These are phyloP conservation scores for Phyllotreta cruciferae DNA, from an alignment of 2,888 invertebrate species.

Conservation along the genomic window DNA sequence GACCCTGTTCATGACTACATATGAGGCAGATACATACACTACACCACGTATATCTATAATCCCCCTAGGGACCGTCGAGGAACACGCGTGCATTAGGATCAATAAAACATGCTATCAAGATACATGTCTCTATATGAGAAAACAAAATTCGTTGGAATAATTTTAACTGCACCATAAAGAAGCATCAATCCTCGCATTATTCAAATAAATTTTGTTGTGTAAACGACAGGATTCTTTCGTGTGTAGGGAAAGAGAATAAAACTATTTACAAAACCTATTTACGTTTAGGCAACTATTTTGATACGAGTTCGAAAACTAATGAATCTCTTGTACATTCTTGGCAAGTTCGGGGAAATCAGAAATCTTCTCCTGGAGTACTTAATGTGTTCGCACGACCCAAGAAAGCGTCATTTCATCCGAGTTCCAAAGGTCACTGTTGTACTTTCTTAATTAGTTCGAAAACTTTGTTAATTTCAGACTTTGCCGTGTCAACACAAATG, in stretches of 20 bases:
- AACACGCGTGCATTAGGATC: conserved; percentile 41
- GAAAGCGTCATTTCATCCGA: conserved; percentile 25
- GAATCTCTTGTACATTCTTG: conserved; percentile 7
- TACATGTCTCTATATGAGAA: too few relatives aligned
- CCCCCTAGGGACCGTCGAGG: conserved; percentile 46
- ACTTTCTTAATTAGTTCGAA: conserved; percentile 59
- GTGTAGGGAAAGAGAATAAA: too few relatives aligned
- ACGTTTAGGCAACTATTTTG: too few relatives aligned
- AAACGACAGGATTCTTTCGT: too few relatives aligned
- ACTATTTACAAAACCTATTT: too few relatives aligned
- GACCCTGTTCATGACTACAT: conserved; percentile 8
- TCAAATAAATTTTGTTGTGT: background rate
- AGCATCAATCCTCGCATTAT: too few relatives aligned
- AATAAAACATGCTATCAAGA: conserved; percentile 6
- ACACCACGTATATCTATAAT: conserved; percentile 33
- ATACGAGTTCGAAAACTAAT: too few relatives aligned
- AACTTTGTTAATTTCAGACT: conserved; percentile 59
- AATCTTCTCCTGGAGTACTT: conserved; percentile 18
- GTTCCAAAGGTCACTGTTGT: conserved; percentile 39
- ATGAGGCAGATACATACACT: conserved; percentile 34
- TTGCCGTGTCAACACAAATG: conserved; percentile 55
- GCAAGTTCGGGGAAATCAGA: background rate
- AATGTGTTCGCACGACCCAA: conserved; percentile 18
- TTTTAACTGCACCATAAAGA: too few relatives aligned
- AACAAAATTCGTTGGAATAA: too few relatives aligned